Conservation (phyloP, 2,113 vertebrate genomes). For the Engraulis encrasicolus region DNA sequence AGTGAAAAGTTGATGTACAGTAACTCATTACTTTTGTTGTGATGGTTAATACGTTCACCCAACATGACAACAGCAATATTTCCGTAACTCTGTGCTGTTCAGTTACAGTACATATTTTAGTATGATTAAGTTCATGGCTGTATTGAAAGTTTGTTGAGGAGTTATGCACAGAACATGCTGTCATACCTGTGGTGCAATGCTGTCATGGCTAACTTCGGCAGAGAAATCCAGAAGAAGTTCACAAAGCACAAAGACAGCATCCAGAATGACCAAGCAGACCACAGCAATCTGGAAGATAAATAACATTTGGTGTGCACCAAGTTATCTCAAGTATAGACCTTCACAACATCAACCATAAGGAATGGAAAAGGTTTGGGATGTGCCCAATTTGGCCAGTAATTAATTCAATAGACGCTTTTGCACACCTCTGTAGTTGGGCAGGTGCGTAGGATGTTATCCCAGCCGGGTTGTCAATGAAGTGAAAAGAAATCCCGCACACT, state of each 20-base stretch:
- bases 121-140: background rate
- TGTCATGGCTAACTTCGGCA: constrained; percentile 75
- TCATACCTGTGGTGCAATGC: constrained; percentile 80
- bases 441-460: too few relatives aligned
- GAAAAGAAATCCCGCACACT: too few relatives aligned
- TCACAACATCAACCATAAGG: background rate
- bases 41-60: too few relatives aligned
- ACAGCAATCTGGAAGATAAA: constrained; percentile 77
- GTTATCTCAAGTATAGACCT: background rate
- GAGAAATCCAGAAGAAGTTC: constrained; percentile 89
- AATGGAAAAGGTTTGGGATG: background rate
- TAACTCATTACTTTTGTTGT: too few relatives aligned
- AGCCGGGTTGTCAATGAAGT: too few relatives aligned
- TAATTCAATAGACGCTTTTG: too few relatives aligned
- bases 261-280: constrained; percentile 89
- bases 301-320: background rate
- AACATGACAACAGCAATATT: too few relatives aligned
- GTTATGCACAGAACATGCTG: background rate
- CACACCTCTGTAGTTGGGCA: too few relatives aligned
- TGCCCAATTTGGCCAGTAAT: background rate
- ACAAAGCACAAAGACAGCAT: constrained; percentile 88
- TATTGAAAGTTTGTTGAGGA: background rate
- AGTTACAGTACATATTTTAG: too few relatives aligned
- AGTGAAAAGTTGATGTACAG: too few relatives aligned
- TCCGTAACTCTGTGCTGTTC: background rate